Evolutionary conservation across 1,140 invertebrate species (phyloP).

Genomic region (Coenobita brevimanus): DNA sequence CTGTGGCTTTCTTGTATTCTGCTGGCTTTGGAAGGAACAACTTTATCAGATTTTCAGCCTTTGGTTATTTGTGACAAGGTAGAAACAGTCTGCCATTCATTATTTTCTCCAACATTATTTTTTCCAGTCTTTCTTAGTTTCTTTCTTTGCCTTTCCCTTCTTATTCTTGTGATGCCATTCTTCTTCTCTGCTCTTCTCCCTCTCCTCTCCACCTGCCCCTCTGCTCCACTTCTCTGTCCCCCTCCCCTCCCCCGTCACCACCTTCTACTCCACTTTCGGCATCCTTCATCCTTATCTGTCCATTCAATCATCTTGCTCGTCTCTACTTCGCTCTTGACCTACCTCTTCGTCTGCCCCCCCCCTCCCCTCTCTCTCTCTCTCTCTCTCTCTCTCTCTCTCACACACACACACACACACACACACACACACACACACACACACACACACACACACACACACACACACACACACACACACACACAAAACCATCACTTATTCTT

Average conservation of each 20-base stretch:
- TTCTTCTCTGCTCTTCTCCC: background rate
- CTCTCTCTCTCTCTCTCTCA: conserved; percentile 13
- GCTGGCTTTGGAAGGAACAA: no score
- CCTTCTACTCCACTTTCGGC: background rate
- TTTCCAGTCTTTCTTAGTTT: background rate
- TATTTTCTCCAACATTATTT: background rate
- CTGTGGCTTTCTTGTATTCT: no score
- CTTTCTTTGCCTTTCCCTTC: background rate
- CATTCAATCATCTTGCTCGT: background rate
- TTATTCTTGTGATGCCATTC: background rate
- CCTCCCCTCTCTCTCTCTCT: background rate
- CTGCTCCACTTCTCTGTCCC: background rate
- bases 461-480: conserved; percentile 14
- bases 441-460: conserved; percentile 38
- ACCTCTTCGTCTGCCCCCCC: background rate
- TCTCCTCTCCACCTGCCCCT: background rate
- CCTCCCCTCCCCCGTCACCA: background rate
- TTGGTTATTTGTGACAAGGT: no score
- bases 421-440: conserved; percentile 22
- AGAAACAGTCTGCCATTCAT: background rate
- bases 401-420: background rate
- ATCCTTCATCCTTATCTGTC: background rate
- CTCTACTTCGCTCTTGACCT: background rate
- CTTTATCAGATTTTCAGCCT: no score
- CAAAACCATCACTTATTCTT: no score